These are phyloP conservation scores for Epinotia demarniana DNA, from an alignment of 2,888 invertebrate genomes.

Conservation along the genomic window DNA sequence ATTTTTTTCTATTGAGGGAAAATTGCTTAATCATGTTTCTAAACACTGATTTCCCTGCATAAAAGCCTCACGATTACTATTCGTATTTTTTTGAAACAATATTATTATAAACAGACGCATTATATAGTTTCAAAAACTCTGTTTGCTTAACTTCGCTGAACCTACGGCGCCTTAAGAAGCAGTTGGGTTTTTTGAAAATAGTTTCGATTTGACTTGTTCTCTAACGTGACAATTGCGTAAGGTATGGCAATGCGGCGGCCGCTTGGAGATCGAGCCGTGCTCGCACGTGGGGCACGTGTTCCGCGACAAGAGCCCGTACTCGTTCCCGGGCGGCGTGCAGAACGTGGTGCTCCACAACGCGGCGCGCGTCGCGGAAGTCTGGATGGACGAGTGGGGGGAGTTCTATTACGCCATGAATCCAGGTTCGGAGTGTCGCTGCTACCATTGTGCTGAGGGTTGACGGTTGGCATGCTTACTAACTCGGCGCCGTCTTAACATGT, in stretches of 20 bases:
- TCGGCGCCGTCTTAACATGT: neutral
- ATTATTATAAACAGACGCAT: too few species aligned
- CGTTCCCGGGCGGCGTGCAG: slow-evolving; percentile 99
- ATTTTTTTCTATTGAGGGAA: too few species aligned
- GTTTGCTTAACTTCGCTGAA: too few species aligned
- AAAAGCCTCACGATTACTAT: too few species aligned
- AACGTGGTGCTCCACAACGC: slow-evolving; percentile 99
- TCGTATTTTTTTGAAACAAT: too few species aligned
- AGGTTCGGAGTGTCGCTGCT: slow-evolving; percentile 87
- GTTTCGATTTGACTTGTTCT: too few species aligned
- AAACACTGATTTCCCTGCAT: too few species aligned
- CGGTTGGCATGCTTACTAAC: neutral
- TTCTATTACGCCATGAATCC: slow-evolving; percentile 99
- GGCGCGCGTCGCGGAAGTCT: slow-evolving; percentile 99
- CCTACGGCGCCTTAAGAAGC: too few species aligned
- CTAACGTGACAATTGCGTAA: slow-evolving; percentile 50
- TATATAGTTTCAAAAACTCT: too few species aligned
- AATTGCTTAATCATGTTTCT: too few species aligned
- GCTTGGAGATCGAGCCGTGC: slow-evolving; percentile 97
- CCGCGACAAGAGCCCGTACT: slow-evolving; percentile 99
- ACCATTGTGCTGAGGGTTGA: slow-evolving; percentile 55
- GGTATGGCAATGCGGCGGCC: slow-evolving; percentile 99
- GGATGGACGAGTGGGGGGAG: slow-evolving; percentile 99
- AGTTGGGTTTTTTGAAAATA: too few species aligned
- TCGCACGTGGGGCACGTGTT: slow-evolving; percentile 99